A percentile compares a stretch with the other conserved stretches of the same genome.
These are phyloP conservation scores for Cerastis rubricosa DNA, from an alignment of 2,888 invertebrate genomes.

Conservation along the genomic window DNA sequence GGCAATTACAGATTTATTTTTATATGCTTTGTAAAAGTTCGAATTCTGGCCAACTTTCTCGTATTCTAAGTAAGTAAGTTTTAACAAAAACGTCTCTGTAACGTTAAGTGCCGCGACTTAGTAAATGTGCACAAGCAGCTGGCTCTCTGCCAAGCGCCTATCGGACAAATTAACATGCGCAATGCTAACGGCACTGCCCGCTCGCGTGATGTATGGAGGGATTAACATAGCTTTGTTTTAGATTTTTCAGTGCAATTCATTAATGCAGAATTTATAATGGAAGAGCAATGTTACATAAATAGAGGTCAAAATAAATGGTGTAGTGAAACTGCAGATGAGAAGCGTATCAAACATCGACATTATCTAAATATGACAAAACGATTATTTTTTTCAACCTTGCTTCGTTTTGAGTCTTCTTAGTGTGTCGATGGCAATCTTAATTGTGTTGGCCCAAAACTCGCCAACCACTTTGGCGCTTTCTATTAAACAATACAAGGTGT, in stretches of 20 bases:
- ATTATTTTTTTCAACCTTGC: too few relatives aligned
- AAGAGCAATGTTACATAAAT: background rate
- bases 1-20: background rate
- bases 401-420: background rate
- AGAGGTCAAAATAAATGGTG: background rate
- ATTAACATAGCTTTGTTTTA: slow-evolving; percentile 36
- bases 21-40: slow-evolving; percentile 21
- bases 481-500: too few relatives aligned
- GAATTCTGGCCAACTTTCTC: background rate
- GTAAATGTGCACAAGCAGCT: slow-evolving; percentile 24
- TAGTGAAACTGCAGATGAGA: background rate
- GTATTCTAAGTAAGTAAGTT: background rate
- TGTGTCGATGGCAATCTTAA: background rate
- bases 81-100: slow-evolving; percentile 7
- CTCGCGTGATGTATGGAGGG: slow-evolving; percentile 9
- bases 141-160: slow-evolving; percentile 58
- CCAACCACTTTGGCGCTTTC: background rate
- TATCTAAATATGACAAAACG: background rate
- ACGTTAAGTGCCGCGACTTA: slow-evolving; percentile 21
- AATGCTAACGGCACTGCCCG: slow-evolving; percentile 27
- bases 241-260: slow-evolving; percentile 4
- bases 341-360: background rate
- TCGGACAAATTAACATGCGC: slow-evolving; percentile 61
- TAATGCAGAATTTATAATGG: background rate
- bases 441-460: background rate